phyloP scores from a whole-genome alignment of 2,113 vertebrate genomes.

The Lycaon pictus region DNA sequence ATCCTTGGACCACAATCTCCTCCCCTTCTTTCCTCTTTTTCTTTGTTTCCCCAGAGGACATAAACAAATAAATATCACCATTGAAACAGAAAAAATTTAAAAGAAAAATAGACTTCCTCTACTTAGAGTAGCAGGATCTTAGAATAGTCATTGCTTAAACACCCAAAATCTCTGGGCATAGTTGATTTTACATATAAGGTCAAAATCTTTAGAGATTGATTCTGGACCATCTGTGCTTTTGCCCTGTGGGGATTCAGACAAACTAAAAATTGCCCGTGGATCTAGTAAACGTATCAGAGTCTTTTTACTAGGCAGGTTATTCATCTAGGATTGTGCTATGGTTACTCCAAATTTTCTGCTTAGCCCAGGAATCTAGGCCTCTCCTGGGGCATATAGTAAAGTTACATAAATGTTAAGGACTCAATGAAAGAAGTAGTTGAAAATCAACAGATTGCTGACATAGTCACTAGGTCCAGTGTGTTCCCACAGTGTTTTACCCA shows the following conservation, averaged over 20 bases:
- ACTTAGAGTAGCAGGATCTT: not conserved
- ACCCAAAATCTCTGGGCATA: not conserved
- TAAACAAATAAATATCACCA: not conserved
- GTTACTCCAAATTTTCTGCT: not conserved
- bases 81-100: not conserved
- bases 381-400: not conserved
- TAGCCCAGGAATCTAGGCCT: not conserved
- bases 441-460: slow-evolving; percentile 36
- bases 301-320: not conserved
- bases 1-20: not conserved
- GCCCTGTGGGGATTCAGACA: not conserved
- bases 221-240: slow-evolving; percentile 37
- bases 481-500: not conserved
- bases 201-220: not conserved
- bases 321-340: not conserved
- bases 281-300: not conserved
- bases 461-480: not conserved
- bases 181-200: not conserved
- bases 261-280: not conserved
- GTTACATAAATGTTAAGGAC: slow-evolving; percentile 25
- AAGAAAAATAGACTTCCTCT: slow-evolving; percentile 20
- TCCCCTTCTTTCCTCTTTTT: not conserved
- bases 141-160: not conserved
- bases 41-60: slow-evolving; percentile 50
- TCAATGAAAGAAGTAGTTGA: slow-evolving; percentile 44